A percentile compares a stretch with the other conserved stretches of the same genome.
phyloP scores from a whole-genome alignment of 1,140 invertebrate species.

The Sarcophaga peregrina region DNA sequence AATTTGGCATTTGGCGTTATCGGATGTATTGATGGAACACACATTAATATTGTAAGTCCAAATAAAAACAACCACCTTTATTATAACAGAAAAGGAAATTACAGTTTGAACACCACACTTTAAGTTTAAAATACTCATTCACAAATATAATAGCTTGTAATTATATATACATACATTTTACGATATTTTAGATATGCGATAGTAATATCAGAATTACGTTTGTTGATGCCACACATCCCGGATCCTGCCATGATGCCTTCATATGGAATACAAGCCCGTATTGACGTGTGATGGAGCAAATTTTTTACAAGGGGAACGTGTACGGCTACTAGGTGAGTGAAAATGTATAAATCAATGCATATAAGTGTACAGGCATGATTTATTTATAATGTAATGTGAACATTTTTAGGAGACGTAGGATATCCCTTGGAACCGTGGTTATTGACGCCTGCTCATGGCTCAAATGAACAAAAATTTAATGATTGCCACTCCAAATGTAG shows the following conservation, averaged over 20 bases:
- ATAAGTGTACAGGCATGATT: no score
- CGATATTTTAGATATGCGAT: constrained; percentile 21
- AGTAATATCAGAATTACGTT: constrained; percentile 5
- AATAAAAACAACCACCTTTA: constrained; percentile 35
- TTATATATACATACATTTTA: no score
- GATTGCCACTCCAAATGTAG: not conserved
- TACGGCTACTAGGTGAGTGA: constrained; percentile 28
- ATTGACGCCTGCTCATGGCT: not conserved
- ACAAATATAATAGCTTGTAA: no score
- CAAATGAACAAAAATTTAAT: not conserved
- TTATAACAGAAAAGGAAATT: constrained; percentile 40
- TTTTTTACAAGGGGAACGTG: not conserved
- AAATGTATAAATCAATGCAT: no score
- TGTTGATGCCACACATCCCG: constrained; percentile 28
- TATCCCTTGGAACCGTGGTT: not conserved
- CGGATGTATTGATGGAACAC: constrained; percentile 38
- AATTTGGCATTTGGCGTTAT: constrained; percentile 19
- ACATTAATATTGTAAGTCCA: constrained; percentile 34
- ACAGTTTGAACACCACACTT: constrained; percentile 32
- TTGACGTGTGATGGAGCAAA: not conserved
- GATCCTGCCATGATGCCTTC: constrained; percentile 23
- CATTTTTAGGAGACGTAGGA: no score
- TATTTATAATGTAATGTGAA: no score
- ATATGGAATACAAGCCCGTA: constrained; percentile 16
- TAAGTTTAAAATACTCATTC: no score